Base-by-base conservation (phyloP, 2,888 invertebrate species). In the Hirtodrosophila confusa region DNA sequence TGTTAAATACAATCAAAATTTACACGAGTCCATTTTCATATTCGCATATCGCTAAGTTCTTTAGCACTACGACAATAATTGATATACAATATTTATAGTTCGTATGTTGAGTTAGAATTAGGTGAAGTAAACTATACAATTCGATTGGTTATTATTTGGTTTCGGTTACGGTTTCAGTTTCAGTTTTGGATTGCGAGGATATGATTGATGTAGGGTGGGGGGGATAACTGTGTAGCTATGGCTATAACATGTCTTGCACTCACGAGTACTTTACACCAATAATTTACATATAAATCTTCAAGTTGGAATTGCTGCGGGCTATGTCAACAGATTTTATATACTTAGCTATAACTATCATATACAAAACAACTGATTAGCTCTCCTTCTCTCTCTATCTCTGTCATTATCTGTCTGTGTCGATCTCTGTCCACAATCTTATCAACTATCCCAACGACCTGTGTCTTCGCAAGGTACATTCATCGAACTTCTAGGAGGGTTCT, bases 21-120 rank as follows among this genome's bases (percentile, higher is more conserved):
- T 86, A 87, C 88, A 84, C 80, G 60, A 75, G 72, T 84, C 82
- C 69, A 54, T 64, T 58, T 45, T 54, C 69, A 54, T 64, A 56
- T 45, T 54, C 39, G 67, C 66, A 56, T 53, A 31, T 57, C 50
- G 49, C 54, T 44, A 53, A 41, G n/a, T 39, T 47, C 33, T 73
- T 77, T 66, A 84, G 78, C 70, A 64, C 82, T 87, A 87, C 82
- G 82, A 82, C 82, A 82, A 78, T 83, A 85, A 80, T 85, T 85
- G 82, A 87, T 87, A 66, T 80, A 86, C 78, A 78, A 75, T 86
- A 71, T 69, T 65, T 71, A 64, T 62, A 76, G 50, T 45, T 54
- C 31, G 35, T 51, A 58, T 69, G 57, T 64, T 47, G 53, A 71
- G 29, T 60, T 33, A 63, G 24, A 49, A 57, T 12, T 48, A 58